Base-by-base conservation (phyloP, 2,888 invertebrate species). In the Epirrhoe alternata region DNA sequence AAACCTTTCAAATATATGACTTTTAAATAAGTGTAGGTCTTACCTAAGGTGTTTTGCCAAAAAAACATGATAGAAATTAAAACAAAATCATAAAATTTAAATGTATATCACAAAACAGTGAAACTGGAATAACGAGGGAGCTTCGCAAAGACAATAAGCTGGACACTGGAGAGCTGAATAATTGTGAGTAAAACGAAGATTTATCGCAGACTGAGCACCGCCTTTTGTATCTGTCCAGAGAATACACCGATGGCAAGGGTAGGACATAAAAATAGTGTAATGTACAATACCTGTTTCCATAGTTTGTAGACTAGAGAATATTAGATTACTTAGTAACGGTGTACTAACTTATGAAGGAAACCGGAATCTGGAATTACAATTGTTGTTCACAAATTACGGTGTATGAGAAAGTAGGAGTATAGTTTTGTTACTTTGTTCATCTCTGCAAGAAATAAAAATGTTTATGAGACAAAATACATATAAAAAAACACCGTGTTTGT, bases 161-260 rank as follows among this genome's bases (percentile, higher is more conserved):
- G 76, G 78, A 78, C 80, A 74, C 73, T 73, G 71, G 74, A 80
- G 81, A 78, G 77, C 76, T 77, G 83, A 83, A 86, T 86, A 86
- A 86, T 86, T 85, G 84, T 84, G 80, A 77, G 78, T 80, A 79
- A 81, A 86, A 85, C 80, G 81, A 83, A 85, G 84, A 87, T 86
- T 86, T 85, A 86, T 84, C 70, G 74, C 72, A 72, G 76, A 68
- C 61, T 63, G 63, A 67, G 63, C 45, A 61, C 57, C 53, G 64
- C 56, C 68, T 68, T 66, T 68, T 68, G 64, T 68, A 57, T 64
- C 61, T 64, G 68, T 61, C 68, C 42, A 45, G 64, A 68, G 61
- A 61, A 60, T 68, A 68, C 55, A 60, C 60, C 55, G 52, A 60
- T 52, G 53, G 56, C 49, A 57, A 54, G 64, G 54, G 50, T 51